Conservation (phyloP, 2,888 invertebrate species). For the Aplocera efformata region DNA sequence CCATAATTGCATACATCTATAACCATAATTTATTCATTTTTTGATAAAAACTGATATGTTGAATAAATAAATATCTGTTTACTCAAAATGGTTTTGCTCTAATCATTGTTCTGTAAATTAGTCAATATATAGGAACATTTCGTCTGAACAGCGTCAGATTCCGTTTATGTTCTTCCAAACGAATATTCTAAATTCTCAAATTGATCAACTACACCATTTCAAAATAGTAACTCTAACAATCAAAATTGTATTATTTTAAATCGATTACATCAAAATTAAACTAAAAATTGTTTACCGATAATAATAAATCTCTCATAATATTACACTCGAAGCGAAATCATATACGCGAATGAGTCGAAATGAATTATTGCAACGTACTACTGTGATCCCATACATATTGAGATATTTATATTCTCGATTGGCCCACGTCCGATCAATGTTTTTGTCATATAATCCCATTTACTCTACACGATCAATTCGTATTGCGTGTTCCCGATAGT, state of each 20-base stretch:
- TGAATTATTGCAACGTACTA: slow-evolving; percentile 61
- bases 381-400: slow-evolving; percentile 70
- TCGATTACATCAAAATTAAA: slow-evolving; percentile 36
- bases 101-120: slow-evolving; percentile 50
- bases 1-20: slow-evolving; percentile 32
- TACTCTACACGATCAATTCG: slow-evolving; percentile 51
- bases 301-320: slow-evolving; percentile 30
- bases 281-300: slow-evolving; percentile 22
- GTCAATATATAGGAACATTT: slow-evolving; percentile 41
- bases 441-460: slow-evolving; percentile 51
- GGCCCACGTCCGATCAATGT: slow-evolving; percentile 63
- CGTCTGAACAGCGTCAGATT: slow-evolving; percentile 6
- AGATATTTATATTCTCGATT: slow-evolving; percentile 69
- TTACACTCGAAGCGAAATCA: slow-evolving; percentile 44
- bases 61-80: slow-evolving; percentile 49
- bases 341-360: slow-evolving; percentile 31
- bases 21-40: slow-evolving; percentile 40
- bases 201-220: slow-evolving; percentile 1
- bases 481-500: slow-evolving; percentile 53
- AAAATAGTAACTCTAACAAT: slow-evolving; percentile 5
- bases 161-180: slow-evolving; percentile 1
- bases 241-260: slow-evolving; percentile 11
- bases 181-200: not conserved
- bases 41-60: slow-evolving; percentile 65
- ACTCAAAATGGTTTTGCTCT: slow-evolving; percentile 50